Evolutionary conservation across 2,888 invertebrate genomes (phyloP).

Genomic region (Mythimna vitellina): DNA sequence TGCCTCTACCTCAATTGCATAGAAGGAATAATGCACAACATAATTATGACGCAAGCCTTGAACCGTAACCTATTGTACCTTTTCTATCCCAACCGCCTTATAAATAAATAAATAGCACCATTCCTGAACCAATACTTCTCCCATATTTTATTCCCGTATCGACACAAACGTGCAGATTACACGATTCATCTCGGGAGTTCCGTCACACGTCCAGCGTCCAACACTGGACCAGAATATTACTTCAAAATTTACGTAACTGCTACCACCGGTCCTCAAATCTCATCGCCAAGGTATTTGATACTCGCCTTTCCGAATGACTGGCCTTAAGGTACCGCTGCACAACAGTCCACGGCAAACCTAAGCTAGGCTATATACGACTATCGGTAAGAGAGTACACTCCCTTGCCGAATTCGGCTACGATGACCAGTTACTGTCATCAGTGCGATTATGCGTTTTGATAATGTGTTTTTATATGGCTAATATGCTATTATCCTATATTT

Average conservation of each 20-base stretch:
- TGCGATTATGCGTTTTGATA: no score
- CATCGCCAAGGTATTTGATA: conserved; percentile 26
- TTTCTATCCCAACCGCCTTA: not conserved
- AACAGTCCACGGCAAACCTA: not conserved
- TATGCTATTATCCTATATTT: no score
- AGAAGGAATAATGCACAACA: not conserved
- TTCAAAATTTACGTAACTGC: conserved; percentile 47
- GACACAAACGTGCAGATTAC: conserved; percentile 11
- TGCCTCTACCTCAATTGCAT: not conserved
- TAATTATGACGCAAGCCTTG: not conserved
- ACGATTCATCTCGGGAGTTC: conserved; percentile 19
- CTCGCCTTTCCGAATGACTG: conserved; percentile 5
- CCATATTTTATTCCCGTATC: conserved; percentile 29
- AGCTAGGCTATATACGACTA: not conserved
- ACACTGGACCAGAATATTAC: conserved; percentile 15
- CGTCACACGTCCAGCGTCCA: conserved; percentile 15
- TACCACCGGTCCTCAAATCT: conserved; percentile 37
- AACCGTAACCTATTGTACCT: no score
- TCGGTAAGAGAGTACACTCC: no score
- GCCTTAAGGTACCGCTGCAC: conserved; percentile 3
- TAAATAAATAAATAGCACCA: conserved; percentile 27
- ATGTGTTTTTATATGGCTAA: no score
- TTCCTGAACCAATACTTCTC: conserved; percentile 5
- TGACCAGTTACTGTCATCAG: no score
- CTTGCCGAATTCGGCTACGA: no score